phyloP scores from a whole-genome alignment of 2,797 vertebrate genomes.

The Micrastur ruficollis region DNA sequence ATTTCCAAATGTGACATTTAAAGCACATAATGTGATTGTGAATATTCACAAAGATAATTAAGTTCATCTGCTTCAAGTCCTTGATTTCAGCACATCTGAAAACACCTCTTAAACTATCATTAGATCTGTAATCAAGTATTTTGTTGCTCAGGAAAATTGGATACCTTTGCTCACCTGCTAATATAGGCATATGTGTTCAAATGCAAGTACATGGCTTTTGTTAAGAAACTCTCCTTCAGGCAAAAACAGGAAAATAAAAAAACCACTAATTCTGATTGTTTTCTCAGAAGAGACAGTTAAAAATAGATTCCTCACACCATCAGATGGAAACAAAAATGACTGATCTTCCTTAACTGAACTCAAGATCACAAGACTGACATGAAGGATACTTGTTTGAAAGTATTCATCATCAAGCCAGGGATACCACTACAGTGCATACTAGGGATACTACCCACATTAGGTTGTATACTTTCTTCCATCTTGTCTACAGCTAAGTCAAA shows the following conservation, averaged over 20 bases:
- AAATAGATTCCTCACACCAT: neutral
- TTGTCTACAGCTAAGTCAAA: neutral
- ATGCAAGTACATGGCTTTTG: neutral
- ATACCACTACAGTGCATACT: neutral
- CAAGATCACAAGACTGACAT: neutral
- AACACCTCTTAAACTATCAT: constrained; percentile 71
- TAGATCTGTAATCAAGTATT: constrained; percentile 73
- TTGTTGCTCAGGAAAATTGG: constrained; percentile 62
- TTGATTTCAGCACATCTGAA: constrained; percentile 67
- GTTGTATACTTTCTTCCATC: neutral
- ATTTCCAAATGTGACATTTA: constrained; percentile 72
- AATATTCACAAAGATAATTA: constrained; percentile 73
- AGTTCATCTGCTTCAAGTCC: constrained; percentile 66
- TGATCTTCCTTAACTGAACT: neutral
- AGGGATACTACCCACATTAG: neutral
- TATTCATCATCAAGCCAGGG: neutral
- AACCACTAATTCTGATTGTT: neutral
- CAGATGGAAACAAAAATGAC: neutral
- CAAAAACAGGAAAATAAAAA: neutral
- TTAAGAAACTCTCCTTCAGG: neutral
- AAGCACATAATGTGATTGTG: constrained; percentile 69
- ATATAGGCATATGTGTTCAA: constrained; percentile 16
- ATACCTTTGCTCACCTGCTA: constrained; percentile 53
- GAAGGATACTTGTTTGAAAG: neutral
- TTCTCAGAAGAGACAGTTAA: neutral